Base-by-base conservation (phyloP, 2,797 vertebrate species). In the Anabas testudineus region DNA sequence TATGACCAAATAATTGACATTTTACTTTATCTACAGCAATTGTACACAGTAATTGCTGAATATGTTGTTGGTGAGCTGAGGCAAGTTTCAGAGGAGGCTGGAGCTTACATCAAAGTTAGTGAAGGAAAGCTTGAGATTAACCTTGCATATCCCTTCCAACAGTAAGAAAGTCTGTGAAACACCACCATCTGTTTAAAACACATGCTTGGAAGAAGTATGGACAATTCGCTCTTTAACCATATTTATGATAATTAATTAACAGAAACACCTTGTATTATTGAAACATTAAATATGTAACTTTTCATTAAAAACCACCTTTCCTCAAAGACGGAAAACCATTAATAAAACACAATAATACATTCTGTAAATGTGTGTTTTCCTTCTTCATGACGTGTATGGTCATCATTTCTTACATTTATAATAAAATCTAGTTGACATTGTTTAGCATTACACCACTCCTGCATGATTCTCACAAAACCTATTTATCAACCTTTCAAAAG, bases 41-140 rank as follows among this genome's bases (percentile, higher is more conserved):
- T 82, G 58, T 84, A 5, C 37, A 16, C 1, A 4, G 14, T 5
- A 2, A 15, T 95, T 71, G 89, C 72, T 45, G 73, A 74, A 1
- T 84, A 63, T 2, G 61, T 95, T 68, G 80, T 67, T 47, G 76
- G 78, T 45, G 56, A 93, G 36, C 76, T 97, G 51, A 77, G 56
- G 52, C 57, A 90, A 67, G 52, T 92, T 53, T 91, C 94, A 53
- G 81, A 83, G 14, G 84, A 90, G 13, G 45, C 89, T 73, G 92
- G 91, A 43, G 45, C 67, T 0, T 91, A 92, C 0, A 5, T 96
- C 41, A 92, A 84, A 63, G 41, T 94, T 85, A 90, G 43, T 53
- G 90, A 91, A 22, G 95, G 93, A 84, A 94, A 89, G 64, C 78
- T 98, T 60, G 94, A 90, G 85, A 80, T 97, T 77, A 91, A 94